These are phyloP conservation scores for Oligia strigilis DNA, from an alignment of 2,888 invertebrate species.

Conservation along the genomic window DNA sequence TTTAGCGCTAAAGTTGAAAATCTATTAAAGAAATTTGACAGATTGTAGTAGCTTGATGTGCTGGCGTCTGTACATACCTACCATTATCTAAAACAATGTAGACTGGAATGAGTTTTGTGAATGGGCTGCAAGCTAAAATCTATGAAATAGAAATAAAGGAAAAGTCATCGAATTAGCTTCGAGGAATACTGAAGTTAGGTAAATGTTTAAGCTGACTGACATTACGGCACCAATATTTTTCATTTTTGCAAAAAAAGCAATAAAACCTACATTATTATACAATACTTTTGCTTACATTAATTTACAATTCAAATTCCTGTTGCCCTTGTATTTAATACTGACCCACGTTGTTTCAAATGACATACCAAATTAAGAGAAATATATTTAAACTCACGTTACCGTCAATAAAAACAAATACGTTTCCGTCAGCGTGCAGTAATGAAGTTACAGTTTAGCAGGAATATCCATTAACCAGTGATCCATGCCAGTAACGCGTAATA, in stretches of 20 bases:
- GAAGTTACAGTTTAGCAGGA: conserved; percentile 29
- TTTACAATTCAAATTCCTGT: neutral
- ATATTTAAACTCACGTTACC: too few species aligned
- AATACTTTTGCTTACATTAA: neutral
- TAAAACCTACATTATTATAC: neutral
- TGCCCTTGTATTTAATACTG: neutral
- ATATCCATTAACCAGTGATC: conserved; percentile 39
- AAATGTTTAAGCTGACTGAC: neutral
- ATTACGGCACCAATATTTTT: neutral
- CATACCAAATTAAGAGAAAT: neutral
- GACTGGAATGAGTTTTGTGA: neutral
- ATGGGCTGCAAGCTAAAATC: neutral
- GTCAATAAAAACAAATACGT: neutral
- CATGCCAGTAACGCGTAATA: conserved; percentile 29
- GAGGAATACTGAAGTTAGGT: neutral
- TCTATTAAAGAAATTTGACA: too few species aligned
- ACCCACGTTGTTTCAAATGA: neutral
- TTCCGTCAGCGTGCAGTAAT: conserved; percentile 20
- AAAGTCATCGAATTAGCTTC: neutral
- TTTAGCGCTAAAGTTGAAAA: too few species aligned
- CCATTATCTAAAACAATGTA: neutral
- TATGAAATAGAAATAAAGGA: neutral
- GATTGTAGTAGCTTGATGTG: too few species aligned
- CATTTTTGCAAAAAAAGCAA: neutral
- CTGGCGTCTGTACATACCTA: neutral